A percentile compares a stretch with the other conserved stretches of the same genome.
phyloP scores from a whole-genome alignment of 1,140 invertebrate species.

The Cardiocondyla obscurior region DNA sequence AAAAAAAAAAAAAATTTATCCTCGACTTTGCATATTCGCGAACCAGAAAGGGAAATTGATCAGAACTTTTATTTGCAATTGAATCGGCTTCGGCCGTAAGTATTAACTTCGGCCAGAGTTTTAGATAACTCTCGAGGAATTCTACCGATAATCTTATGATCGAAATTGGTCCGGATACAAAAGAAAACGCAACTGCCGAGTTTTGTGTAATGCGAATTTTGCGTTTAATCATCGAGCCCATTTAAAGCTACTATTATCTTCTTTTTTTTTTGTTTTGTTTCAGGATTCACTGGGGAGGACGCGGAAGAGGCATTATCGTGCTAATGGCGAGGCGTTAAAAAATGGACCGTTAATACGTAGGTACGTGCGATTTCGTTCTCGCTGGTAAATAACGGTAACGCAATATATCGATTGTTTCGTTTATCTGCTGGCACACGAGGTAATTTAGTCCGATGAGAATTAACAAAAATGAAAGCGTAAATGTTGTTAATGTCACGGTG shows the following conservation, averaged over 20 bases:
- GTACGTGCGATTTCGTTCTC: neutral
- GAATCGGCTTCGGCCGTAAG: slow-evolving; percentile 29
- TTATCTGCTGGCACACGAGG: neutral
- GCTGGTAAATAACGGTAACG: neutral
- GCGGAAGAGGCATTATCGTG: neutral
- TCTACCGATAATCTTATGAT: slow-evolving; percentile 17
- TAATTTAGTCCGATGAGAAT: slow-evolving; percentile 49
- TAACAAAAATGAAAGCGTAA: slow-evolving; percentile 52
- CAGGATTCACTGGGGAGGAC: neutral
- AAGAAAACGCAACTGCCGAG: slow-evolving; percentile 7
- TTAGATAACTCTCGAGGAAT: neutral
- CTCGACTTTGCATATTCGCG: slow-evolving; percentile 14
- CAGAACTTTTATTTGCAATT: slow-evolving; percentile 47
- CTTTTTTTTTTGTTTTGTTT: too few relatives aligned
- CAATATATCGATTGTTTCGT: slow-evolving; percentile 24
- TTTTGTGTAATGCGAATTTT: neutral
- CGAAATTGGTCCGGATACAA: slow-evolving; percentile 20
- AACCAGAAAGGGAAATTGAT: slow-evolving; percentile 31
- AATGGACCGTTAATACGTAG: neutral
- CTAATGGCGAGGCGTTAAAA: neutral
- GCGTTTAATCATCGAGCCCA: neutral
- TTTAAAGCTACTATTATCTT: neutral
- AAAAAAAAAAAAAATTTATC: slow-evolving; percentile 3
- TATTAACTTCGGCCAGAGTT: slow-evolving; percentile 44
- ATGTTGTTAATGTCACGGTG: slow-evolving; percentile 39